Evolutionary conservation across 2,113 vertebrate genomes (phyloP).

Genomic region (Catagonus wagneri): DNA sequence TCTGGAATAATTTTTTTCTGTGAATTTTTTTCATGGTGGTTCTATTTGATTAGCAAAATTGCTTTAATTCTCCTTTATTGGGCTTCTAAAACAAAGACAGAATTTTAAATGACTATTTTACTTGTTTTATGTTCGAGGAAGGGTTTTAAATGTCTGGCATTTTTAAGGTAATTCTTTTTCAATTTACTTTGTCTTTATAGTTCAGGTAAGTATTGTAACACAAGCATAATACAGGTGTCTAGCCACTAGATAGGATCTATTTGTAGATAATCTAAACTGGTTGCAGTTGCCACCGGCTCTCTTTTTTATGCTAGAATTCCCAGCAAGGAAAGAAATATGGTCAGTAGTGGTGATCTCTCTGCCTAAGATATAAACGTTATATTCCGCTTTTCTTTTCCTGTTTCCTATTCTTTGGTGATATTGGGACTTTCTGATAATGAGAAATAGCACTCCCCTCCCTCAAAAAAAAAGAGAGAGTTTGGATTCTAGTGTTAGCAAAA

Average conservation of each 20-base stretch:
- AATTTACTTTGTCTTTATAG: neutral
- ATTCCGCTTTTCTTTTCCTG: neutral
- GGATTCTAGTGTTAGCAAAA: slow-evolving; percentile 34
- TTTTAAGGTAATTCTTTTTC: slow-evolving; percentile 35
- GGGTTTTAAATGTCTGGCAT: slow-evolving; percentile 24
- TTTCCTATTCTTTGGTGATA: slow-evolving; percentile 27
- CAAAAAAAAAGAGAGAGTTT: neutral
- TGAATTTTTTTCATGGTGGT: neutral
- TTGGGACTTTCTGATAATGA: slow-evolving; percentile 21
- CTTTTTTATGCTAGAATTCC: neutral
- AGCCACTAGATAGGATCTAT: neutral
- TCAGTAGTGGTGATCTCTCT: slow-evolving; percentile 24
- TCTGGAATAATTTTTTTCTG: slow-evolving; percentile 29
- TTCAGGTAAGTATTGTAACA: slow-evolving; percentile 60
- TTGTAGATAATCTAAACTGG: neutral
- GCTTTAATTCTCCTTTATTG: slow-evolving; percentile 11
- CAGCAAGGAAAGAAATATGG: slow-evolving; percentile 7
- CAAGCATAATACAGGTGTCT: neutral
- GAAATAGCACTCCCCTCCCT: neutral
- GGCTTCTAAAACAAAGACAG: slow-evolving; percentile 8
- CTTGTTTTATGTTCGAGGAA: slow-evolving; percentile 52
- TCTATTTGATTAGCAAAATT: slow-evolving; percentile 40
- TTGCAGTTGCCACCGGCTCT: neutral
- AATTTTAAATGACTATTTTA: slow-evolving; percentile 50
- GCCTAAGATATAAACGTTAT: neutral